Conservation (phyloP, 2,888 invertebrate genomes). For the Pediacus dermestoides region DNA sequence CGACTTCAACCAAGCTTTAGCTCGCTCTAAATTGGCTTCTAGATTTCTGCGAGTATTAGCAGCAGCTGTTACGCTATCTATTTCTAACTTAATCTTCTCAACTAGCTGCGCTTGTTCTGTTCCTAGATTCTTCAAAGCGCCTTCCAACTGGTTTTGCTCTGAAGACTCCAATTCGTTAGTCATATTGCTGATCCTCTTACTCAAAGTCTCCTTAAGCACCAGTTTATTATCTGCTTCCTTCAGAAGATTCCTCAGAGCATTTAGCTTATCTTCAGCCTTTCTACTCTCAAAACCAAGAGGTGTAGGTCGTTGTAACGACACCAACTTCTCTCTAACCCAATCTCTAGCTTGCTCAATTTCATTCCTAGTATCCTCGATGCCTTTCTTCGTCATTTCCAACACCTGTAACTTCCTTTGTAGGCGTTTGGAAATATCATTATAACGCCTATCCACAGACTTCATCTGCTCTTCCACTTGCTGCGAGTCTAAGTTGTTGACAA, state of each 20-base stretch:
- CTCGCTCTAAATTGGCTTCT: slow-evolving; percentile 73
- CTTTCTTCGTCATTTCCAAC: slow-evolving; percentile 78
- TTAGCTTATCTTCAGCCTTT: slow-evolving; percentile 70
- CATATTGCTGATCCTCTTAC: slow-evolving; percentile 79
- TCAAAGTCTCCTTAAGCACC: slow-evolving; percentile 74
- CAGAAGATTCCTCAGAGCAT: slow-evolving; percentile 66
- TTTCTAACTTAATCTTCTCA: slow-evolving; percentile 67
- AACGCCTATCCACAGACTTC: slow-evolving; percentile 78
- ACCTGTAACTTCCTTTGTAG: slow-evolving; percentile 81
- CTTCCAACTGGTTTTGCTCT: slow-evolving; percentile 77
- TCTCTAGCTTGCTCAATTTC: slow-evolving; percentile 77
- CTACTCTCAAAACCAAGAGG: slow-evolving; percentile 75
- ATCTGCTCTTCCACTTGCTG: slow-evolving; percentile 88
- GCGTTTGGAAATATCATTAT: slow-evolving; percentile 79
- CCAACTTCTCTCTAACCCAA: slow-evolving; percentile 75
- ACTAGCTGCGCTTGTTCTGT: slow-evolving; percentile 73
- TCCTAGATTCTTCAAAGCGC: slow-evolving; percentile 66
- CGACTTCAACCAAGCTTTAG: slow-evolving; percentile 75
- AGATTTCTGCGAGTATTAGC: slow-evolving; percentile 72
- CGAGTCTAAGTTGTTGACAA: slow-evolving; percentile 82
- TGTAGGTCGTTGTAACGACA: slow-evolving; percentile 62
- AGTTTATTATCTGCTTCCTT: slow-evolving; percentile 85
- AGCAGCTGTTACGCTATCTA: slow-evolving; percentile 66
- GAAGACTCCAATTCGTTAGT: slow-evolving; percentile 80
- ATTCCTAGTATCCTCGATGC: slow-evolving; percentile 73